These are phyloP conservation scores for Ferdinandea cuprea DNA, from an alignment of 2,888 invertebrate genomes.

Conservation along the genomic window DNA sequence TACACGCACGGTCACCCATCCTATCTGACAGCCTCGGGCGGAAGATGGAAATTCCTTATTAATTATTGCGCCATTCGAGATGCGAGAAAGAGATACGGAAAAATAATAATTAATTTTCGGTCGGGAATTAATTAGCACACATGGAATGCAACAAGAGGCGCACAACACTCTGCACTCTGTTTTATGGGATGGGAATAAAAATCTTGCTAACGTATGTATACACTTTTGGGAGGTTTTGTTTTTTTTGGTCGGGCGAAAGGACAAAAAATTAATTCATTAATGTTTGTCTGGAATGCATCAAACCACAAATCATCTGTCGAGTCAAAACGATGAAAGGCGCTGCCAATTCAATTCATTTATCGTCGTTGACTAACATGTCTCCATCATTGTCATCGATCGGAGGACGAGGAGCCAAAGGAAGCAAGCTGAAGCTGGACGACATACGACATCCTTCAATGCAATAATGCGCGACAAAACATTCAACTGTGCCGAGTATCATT, in stretches of 20 bases:
- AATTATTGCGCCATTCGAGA: slow-evolving; percentile 70
- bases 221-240: slow-evolving; percentile 3
- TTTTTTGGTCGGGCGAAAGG: slow-evolving; percentile 2
- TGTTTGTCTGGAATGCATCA: slow-evolving; percentile 59
- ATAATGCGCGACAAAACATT: slow-evolving; percentile 65
- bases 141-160: slow-evolving; percentile 43
- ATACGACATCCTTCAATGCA: slow-evolving; percentile 56
- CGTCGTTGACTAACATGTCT: slow-evolving; percentile 67
- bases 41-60: slow-evolving; percentile 73
- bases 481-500: slow-evolving; percentile 44
- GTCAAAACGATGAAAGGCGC: slow-evolving; percentile 70
- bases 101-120: slow-evolving; percentile 72
- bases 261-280: slow-evolving; percentile 61
- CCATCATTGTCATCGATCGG: slow-evolving; percentile 69
- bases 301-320: slow-evolving; percentile 73
- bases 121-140: slow-evolving; percentile 68
- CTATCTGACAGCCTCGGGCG: slow-evolving; percentile 9
- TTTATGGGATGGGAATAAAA: slow-evolving; percentile 27
- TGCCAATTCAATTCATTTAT: slow-evolving; percentile 71
- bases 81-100: slow-evolving; percentile 48
- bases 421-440: not conserved
- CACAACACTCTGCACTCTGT: not conserved
- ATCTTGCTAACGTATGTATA: slow-evolving; percentile 23
- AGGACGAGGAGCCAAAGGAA: no score
- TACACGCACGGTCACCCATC: slow-evolving; percentile 1